Conservation (phyloP, 2,113 vertebrate species). For the Scartelaos histophorus region DNA sequence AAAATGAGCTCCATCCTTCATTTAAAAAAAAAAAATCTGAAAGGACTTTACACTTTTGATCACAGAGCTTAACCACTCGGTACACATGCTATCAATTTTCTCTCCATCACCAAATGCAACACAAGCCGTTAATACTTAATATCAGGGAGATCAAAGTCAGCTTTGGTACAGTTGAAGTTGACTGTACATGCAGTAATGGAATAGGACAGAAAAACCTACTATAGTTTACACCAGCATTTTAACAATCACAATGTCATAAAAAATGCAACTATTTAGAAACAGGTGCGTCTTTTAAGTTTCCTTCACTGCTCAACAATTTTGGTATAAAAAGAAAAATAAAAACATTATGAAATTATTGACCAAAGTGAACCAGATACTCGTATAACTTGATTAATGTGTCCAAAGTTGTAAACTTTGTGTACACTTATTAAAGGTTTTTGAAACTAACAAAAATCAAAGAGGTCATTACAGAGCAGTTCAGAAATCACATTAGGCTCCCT, state of each 20-base stretch:
- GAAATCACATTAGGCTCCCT: slow-evolving; percentile 78
- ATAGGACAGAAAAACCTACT: slow-evolving; percentile 75
- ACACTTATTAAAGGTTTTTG: slow-evolving; percentile 39
- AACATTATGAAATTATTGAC: not conserved
- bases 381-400: slow-evolving; percentile 2
- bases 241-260: not conserved
- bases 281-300: not conserved
- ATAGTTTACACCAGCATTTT: slow-evolving; percentile 59
- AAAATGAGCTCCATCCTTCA: slow-evolving; percentile 44
- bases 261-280: not conserved
- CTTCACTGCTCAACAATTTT: not conserved
- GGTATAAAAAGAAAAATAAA: not conserved
- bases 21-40: slow-evolving; percentile 32
- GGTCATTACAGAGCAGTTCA: slow-evolving; percentile 72
- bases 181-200: slow-evolving; percentile 83
- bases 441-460: slow-evolving; percentile 74
- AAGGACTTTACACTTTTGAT: slow-evolving; percentile 75
- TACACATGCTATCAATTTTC: slow-evolving; percentile 89
- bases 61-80: slow-evolving; percentile 79
- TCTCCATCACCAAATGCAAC: slow-evolving; percentile 75
- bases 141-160: slow-evolving; percentile 88
- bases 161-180: slow-evolving; percentile 81
- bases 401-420: slow-evolving; percentile 15
- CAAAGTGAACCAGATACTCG: not conserved
- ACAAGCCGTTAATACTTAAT: slow-evolving; percentile 91